Conservation (phyloP, 2,888 invertebrate species). For the Formica aserva region DNA sequence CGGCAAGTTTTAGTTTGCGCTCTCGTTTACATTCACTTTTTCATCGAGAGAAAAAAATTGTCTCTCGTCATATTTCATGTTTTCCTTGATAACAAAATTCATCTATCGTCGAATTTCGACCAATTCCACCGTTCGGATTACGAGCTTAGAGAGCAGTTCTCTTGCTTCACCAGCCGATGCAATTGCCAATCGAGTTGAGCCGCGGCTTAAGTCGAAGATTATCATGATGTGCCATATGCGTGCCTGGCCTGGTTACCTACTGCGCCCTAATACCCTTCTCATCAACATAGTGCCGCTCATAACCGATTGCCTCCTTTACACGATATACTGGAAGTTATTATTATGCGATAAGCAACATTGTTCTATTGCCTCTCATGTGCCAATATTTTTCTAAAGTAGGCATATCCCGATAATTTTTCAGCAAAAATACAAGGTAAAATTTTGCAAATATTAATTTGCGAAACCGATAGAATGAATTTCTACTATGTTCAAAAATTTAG, state of each 20-base stretch:
- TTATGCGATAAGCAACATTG: background rate
- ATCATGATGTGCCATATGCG: conserved; percentile 45
- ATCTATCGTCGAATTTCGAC: conserved; percentile 67
- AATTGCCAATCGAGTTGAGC: conserved; percentile 56
- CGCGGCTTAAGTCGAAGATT: conserved; percentile 64
- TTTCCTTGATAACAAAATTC: conserved; percentile 70
- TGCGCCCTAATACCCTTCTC: conserved; percentile 9
- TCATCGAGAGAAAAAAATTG: background rate
- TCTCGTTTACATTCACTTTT: conserved; percentile 30
- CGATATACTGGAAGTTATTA: background rate
- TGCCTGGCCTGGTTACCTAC: conserved; percentile 24
- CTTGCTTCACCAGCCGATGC: conserved; percentile 49
- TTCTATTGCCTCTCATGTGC: background rate
- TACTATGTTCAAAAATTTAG: background rate
- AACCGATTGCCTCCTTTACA: conserved; percentile 6
- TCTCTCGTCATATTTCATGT: conserved; percentile 60
- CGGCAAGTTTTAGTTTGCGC: background rate
- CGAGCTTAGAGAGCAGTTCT: conserved; percentile 51
- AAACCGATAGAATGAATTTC: background rate
- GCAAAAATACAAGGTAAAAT: background rate
- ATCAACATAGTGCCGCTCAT: background rate
- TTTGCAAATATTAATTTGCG: background rate
- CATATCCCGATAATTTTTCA: background rate
- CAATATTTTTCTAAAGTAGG: background rate
- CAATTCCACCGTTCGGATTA: conserved; percentile 61